Evolutionary conservation across 1,140 invertebrate genomes (phyloP).

Genomic region (Tetramorium alpestre): DNA sequence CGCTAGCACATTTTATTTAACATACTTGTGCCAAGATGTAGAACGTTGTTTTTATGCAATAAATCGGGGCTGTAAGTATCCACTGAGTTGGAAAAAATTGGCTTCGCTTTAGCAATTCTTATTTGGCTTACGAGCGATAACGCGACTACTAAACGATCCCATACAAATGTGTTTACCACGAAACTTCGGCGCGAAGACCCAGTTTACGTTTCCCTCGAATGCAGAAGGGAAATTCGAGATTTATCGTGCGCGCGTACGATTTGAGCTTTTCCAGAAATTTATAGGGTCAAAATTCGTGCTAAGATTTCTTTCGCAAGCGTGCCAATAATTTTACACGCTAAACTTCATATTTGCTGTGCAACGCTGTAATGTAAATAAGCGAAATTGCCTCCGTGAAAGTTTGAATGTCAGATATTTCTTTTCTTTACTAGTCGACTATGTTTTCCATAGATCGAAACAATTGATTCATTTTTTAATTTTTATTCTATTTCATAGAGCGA

Average conservation of each 20-base stretch:
- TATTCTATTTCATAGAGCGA: background rate
- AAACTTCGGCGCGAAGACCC: slow-evolving; percentile 62
- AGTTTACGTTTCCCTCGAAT: slow-evolving; percentile 72
- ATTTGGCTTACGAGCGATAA: slow-evolving; percentile 70
- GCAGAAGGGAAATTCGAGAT: slow-evolving; percentile 61
- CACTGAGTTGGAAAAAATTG: slow-evolving; percentile 67
- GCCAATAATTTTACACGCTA: slow-evolving; percentile 50
- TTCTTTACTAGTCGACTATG: slow-evolving; percentile 1
- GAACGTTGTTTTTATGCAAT: slow-evolving; percentile 52
- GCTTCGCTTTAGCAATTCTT: slow-evolving; percentile 72
- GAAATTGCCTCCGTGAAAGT: slow-evolving; percentile 50
- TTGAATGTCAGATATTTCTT: slow-evolving; percentile 13
- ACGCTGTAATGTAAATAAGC: slow-evolving; percentile 48
- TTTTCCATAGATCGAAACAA: background rate
- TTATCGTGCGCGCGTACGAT: slow-evolving; percentile 60
- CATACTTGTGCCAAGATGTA: slow-evolving; percentile 41
- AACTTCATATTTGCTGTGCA: slow-evolving; percentile 54
- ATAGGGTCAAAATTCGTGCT: slow-evolving; percentile 57
- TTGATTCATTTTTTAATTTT: background rate
- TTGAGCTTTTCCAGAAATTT: slow-evolving; percentile 62
- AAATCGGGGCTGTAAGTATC: slow-evolving; percentile 48
- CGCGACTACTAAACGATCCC: slow-evolving; percentile 69
- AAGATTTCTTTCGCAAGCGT: slow-evolving; percentile 36
- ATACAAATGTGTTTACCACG: slow-evolving; percentile 76
- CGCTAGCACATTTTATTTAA: slow-evolving; percentile 35